phyloP scores from a whole-genome alignment of 2,888 invertebrate species.

The Chaetogeoica ovagalla region DNA sequence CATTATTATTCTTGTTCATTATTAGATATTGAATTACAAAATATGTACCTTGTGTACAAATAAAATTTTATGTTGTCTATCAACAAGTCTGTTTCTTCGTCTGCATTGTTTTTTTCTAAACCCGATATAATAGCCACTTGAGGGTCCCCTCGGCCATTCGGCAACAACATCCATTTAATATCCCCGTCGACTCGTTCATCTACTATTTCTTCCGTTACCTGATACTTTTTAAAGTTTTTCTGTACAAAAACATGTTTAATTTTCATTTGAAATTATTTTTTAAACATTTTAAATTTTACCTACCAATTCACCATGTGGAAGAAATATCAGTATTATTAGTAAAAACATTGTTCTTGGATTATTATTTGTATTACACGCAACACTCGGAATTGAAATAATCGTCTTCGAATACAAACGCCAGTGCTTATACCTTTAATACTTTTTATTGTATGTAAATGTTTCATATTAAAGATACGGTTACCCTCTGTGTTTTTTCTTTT shows the following conservation, averaged over 20 bases:
- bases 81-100: constrained; percentile 5
- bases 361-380: constrained; percentile 14
- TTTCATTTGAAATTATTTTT: not conserved
- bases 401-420: not conserved
- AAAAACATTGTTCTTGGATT: constrained; percentile 18
- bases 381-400: not conserved
- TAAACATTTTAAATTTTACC: not conserved
- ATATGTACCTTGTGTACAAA: constrained; percentile 41
- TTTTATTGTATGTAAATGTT: constrained; percentile 43
- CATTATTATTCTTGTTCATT: too few relatives aligned
- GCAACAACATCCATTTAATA: constrained; percentile 57
- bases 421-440: constrained; percentile 9
- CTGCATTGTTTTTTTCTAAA: constrained; percentile 47
- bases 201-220: constrained; percentile 53
- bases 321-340: constrained; percentile 30
- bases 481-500: constrained; percentile 19
- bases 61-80: constrained; percentile 35
- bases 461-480: constrained; percentile 29
- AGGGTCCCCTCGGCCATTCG: constrained; percentile 57
- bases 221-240: constrained; percentile 50
- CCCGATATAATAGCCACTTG: constrained; percentile 57
- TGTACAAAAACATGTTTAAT: constrained; percentile 2
- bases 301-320: constrained; percentile 37
- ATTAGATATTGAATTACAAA: not conserved
- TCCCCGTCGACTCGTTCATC: constrained; percentile 53